Percentiles rank a stretch among this genome's conserved stretches.
Evolutionary conservation across 2,113 vertebrate species (phyloP).

Genomic region (Melanotaenia duboulayi): DNA sequence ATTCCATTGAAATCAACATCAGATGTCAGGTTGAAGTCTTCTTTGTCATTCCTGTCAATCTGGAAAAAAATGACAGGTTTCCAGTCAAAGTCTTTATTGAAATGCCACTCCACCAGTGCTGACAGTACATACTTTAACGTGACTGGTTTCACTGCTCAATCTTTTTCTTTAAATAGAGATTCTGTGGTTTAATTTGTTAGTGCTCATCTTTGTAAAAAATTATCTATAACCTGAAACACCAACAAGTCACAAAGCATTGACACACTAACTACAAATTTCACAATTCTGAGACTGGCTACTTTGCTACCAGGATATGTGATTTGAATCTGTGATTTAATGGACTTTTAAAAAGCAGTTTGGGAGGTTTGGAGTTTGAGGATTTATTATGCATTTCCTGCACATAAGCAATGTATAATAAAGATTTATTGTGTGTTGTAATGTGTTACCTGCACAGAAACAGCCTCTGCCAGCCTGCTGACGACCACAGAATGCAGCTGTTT

Average conservation of each 20-base stretch:
- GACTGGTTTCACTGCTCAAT: too few relatives aligned
- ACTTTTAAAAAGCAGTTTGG: not conserved
- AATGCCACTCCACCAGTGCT: not conserved
- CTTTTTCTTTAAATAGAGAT: too few relatives aligned
- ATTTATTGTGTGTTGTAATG: too few relatives aligned
- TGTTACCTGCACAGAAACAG: slow-evolving; percentile 72
- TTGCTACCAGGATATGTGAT: too few relatives aligned
- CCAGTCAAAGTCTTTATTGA: slow-evolving; percentile 2
- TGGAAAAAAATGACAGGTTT: slow-evolving; percentile 66
- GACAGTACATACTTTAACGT: not conserved
- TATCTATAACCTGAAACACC: not conserved
- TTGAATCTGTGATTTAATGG: too few relatives aligned
- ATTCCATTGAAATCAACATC: slow-evolving; percentile 88
- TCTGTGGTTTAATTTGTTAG: not conserved
- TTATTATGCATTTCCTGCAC: too few relatives aligned
- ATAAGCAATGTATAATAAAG: not conserved
- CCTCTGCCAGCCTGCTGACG: slow-evolving; percentile 60
- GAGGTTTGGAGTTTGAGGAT: too few relatives aligned
- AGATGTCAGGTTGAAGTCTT: slow-evolving; percentile 87
- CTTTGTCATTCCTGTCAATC: slow-evolving; percentile 86
- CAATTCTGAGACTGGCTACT: too few relatives aligned
- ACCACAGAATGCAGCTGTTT: slow-evolving; percentile 68
- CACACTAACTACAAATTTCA: too few relatives aligned
- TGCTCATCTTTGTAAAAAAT: not conserved
- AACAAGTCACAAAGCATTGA: not conserved